Percentiles rank a stretch among this genome's conserved stretches.
These are phyloP conservation scores for Trinorchestia longiramus DNA, from an alignment of 1,140 invertebrate genomes.

Conservation along the genomic window DNA sequence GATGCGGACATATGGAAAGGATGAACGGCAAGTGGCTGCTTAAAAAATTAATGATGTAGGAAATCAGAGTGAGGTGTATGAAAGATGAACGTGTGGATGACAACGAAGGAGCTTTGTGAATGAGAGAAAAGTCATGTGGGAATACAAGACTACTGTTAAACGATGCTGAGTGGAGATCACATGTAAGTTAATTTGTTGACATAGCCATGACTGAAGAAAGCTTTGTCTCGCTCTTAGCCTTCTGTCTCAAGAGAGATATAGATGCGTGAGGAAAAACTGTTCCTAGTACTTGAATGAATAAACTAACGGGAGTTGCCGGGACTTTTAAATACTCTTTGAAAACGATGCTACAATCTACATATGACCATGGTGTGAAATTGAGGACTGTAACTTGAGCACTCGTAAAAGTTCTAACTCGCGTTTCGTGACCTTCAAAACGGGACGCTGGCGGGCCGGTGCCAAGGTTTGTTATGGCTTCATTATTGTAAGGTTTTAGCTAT, in stretches of 20 bases:
- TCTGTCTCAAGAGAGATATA: not conserved
- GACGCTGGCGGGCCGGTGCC: too few relatives aligned
- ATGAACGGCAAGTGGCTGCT: not conserved
- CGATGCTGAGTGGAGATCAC: not conserved
- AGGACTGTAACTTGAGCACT: not conserved
- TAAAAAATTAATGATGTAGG: not conserved
- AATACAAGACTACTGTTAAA: not conserved
- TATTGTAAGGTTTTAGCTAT: not conserved
- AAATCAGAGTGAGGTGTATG: not conserved
- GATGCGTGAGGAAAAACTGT: not conserved
- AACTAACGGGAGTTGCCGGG: not conserved
- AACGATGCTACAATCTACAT: not conserved
- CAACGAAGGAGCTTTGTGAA: not conserved
- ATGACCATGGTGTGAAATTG: not conserved
- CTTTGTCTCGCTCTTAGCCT: not conserved
- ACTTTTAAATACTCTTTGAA: not conserved
- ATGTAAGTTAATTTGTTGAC: not conserved
- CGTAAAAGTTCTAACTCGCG: not conserved
- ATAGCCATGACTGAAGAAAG: not conserved
- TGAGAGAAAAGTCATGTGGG: not conserved
- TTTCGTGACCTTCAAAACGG: not conserved
- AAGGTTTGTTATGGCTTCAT: not conserved
- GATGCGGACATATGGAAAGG: not conserved
- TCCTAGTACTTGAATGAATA: not conserved
- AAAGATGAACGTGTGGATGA: not conserved